Evolutionary conservation across 1,140 invertebrate species (phyloP), one percentile per base, ranked within the genome.

Genomic region (Brachionus manjavacas): DNA sequence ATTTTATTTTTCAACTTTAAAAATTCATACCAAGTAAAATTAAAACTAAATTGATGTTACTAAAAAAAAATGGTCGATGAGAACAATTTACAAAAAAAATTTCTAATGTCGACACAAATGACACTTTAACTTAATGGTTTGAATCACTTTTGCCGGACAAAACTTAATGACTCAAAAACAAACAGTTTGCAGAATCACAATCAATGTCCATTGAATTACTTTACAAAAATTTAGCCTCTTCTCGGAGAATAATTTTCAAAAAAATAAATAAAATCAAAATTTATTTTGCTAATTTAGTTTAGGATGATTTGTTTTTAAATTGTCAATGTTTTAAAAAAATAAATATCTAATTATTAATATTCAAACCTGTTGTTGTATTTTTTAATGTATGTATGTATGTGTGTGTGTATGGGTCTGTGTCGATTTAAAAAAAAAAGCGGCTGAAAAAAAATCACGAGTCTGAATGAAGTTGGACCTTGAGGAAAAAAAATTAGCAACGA

Each of bases 381-480:
- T 6, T 35, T 6, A 6, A 35, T 35, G 0, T 35, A 35, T 31
- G 2, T 55, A 55, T n/a, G 52, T 55, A 16, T 55, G 9, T 55
- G 6, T 8, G 3, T 66, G 68, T 72, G 28, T 72, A 2, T 16
- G 28, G 41, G 14, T 41, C 14, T 20, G 35, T 43, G 68, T 41
- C 39, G 68, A 39, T 68, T n/a, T 25, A 39, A 16, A 70, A 70
- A 70, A 70, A 74, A 74, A 41, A 39, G 3, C 41, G 9, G 20
- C 20, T 41, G 39, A 49, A 76, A 76, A 76, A 76, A 76, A 76
- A 49, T 76, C 72, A 76, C 41, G 72, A 76, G 46, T 76, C 72
- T 35, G 46, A 76, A 49, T 76, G 72, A 49, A 76, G 41, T 49
- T 76, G 72, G 23, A 76, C 72, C 72, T 76, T 76, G 14, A 11